Base-by-base conservation (phyloP, 2,797 vertebrate genomes). In the Sardinella longiceps region DNA sequence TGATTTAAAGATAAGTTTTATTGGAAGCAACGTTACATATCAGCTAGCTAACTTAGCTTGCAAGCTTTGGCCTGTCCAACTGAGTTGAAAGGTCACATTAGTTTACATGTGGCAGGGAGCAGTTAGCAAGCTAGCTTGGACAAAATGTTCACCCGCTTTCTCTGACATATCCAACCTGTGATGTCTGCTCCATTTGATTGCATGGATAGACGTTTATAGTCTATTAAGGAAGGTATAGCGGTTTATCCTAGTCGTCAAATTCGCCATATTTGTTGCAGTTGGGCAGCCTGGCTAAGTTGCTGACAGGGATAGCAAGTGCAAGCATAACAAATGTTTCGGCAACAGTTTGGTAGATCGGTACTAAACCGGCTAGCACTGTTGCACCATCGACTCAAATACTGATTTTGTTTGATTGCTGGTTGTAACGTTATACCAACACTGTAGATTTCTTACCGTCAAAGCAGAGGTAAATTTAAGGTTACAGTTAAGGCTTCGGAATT, bases 41-140 rank as follows among this genome's bases (percentile, higher is more conserved):
- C 39, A 18, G 33, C 33, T 74, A 74, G 33, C 37, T 5, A 39
- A 43, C 20, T 9, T 39, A 74, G 66, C 66, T 43, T 5, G 70
- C 70, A 3, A 53, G 20, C 70, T 43, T 43, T 37, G 89, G 88
- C 89, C 87, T 87, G 45, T 15, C 15, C 23, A 4, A 37, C 25
- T 20, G 77, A 86, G 89, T 88, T 89, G 83, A 90, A 90, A 85
- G 89, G 88, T 89, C 85, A 87, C 46, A 81, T 46, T 85, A 82
- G 84, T 83, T 77, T 77, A 77, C 70, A 83, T 85, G 86, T 80
- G 85, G 84, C 86, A 82, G 14, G 3, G 33, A 43, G 37, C 37
- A 23, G 66, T 14, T 66, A 70, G 28, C 66, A 5, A 70, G 70
- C 23, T 77, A 77, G 70, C 37, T 43, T 43, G 15, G 5, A 43